Percentiles rank a stretch among this genome's conserved stretches.
These are phyloP conservation scores for Aphis craccivora DNA, from an alignment of 1,140 invertebrate genomes.

Conservation along the genomic window DNA sequence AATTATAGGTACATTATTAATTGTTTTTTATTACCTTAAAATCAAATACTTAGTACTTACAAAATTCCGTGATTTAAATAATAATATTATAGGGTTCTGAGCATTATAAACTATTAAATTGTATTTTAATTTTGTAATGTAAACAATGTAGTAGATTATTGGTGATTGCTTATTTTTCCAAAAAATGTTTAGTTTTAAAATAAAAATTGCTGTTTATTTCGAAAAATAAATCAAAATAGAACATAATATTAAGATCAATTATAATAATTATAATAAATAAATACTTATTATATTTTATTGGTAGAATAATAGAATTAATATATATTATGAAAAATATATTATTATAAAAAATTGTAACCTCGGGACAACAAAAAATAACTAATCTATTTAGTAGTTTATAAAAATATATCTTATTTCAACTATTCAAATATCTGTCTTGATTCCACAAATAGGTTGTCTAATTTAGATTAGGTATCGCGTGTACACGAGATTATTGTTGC, in stretches of 20 bases:
- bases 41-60: neutral
- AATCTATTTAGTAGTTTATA: no score
- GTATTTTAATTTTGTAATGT: no score
- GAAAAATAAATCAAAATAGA: neutral
- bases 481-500: no score
- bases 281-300: neutral
- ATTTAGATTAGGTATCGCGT: no score
- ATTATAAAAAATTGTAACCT: neutral
- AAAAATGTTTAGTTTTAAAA: neutral
- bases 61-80: no score
- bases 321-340: neutral
- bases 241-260: neutral
- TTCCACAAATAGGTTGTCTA: no score
- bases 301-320: neutral
- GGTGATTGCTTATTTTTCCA: neutral
- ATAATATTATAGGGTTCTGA: no score
- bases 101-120: no score
- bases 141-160: neutral
- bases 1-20: neutral
- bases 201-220: no score
- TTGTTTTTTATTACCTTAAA: neutral
- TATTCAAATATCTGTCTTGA: no score
- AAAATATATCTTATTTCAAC: no score
- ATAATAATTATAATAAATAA: no score
- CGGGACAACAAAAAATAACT: neutral